These are phyloP conservation scores for Columba livia DNA, from an alignment of 2,113 vertebrate species.

Conservation along the genomic window DNA sequence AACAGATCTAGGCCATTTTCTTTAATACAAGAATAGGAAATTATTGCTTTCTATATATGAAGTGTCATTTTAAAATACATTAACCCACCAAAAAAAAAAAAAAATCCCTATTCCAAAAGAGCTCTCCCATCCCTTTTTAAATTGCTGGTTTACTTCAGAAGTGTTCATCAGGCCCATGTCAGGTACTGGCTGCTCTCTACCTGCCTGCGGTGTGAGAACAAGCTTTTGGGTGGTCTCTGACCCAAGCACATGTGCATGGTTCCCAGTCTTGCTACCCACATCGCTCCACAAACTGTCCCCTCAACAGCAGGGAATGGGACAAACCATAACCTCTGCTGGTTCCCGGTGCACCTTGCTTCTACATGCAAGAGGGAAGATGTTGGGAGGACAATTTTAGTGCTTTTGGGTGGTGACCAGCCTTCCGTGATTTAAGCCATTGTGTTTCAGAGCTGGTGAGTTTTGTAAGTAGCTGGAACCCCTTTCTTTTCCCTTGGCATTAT, in stretches of 20 bases:
- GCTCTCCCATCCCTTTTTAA: neutral
- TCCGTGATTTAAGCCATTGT: rapidly evolving
- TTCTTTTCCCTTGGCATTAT: neutral
- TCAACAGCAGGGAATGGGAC: neutral
- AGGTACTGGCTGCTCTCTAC: neutral
- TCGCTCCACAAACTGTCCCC: rapidly evolving
- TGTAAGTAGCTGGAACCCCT: neutral
- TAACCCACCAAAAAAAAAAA: neutral
- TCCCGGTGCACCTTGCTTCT: neutral
- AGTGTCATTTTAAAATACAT: neutral
- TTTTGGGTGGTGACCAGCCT: neutral
- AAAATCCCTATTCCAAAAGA: rapidly evolving
- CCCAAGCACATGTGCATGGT: rapidly evolving
- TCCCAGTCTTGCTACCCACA: neutral
- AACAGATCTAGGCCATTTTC: neutral
- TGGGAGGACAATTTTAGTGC: neutral
- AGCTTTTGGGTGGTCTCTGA: neutral
- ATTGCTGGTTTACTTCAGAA: neutral
- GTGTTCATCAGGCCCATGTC: neutral
- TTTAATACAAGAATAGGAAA: neutral
- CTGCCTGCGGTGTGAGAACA: neutral
- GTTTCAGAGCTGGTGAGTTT: neutral
- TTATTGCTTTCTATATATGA: neutral
- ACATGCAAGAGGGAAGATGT: neutral
- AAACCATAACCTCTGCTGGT: neutral